phyloP scores from a whole-genome alignment of 2,113 vertebrate genomes.

The Platichthys stellatus region DNA sequence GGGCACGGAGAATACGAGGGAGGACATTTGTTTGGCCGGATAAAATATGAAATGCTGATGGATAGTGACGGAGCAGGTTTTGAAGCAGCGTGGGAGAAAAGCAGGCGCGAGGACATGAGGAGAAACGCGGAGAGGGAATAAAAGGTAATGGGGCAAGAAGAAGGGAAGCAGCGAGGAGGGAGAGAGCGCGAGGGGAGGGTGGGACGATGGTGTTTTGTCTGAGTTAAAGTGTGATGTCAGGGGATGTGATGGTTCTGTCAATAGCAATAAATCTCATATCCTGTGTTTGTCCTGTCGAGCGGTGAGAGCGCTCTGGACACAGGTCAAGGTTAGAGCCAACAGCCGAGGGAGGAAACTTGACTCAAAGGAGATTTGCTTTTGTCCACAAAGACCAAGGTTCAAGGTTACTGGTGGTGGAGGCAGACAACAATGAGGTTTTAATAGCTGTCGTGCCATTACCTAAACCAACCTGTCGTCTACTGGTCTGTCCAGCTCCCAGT shows the following conservation, averaged over 20 bases:
- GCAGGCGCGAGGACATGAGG: not conserved
- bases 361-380: too few species aligned
- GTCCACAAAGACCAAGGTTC: too few species aligned
- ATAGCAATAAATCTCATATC: conserved; percentile 57
- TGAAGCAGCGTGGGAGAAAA: not conserved
- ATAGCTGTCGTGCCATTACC: too few species aligned
- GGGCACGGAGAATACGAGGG: not conserved
- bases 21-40: conserved; percentile 7
- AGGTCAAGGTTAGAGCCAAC: conserved; percentile 36
- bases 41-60: conserved; percentile 1
- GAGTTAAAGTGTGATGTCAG: conserved; percentile 51
- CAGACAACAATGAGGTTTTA: too few species aligned
- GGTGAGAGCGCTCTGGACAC: not conserved
- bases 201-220: conserved; percentile 44
- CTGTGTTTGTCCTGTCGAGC: conserved; percentile 12
- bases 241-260: conserved; percentile 54
- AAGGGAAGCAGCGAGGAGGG: not conserved
- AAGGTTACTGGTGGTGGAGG: not conserved
- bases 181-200: conserved; percentile 9
- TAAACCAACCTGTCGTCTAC: too few species aligned
- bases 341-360: not conserved
- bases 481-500: too few species aligned
- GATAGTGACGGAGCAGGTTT: not conserved
- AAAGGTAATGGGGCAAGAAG: conserved; percentile 15
- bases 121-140: not conserved